Evolutionary conservation across 2,797 vertebrate species (phyloP), one percentile per base, ranked within the genome.

Genomic region (Triplophysa yarkandensis): DNA sequence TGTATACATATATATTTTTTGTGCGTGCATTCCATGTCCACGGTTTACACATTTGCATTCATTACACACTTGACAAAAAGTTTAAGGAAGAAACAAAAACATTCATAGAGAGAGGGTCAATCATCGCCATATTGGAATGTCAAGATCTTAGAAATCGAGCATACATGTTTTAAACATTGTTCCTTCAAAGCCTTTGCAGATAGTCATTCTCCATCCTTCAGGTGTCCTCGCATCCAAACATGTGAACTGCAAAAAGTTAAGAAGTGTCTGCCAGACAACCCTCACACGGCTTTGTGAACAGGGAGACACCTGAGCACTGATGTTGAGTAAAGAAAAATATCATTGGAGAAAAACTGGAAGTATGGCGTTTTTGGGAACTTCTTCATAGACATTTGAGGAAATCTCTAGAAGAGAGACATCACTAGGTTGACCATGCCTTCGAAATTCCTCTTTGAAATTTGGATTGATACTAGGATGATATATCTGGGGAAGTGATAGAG

Each of bases 181-280:
- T 85, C 81, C 72, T 84, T 85, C 75, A 30, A 68, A 62, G 50
- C 70, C 36, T 67, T 61, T 46, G 55, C 27, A 41, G 62, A 50
- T 55, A 41, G 43, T 64, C 60, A 27, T 25, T 64, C 46, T 71
- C 23, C 62, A 65, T 57, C 25, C 61, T 44, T 57, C 55, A 9
- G 3, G 46, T 83, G 71, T 89, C 76, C 71, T 81, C 79, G 19
- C 76, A 77, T 76, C 34, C 66, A 39, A 48, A 77, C 61, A 39
- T 88, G 90, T 86, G 87, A 91, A 90, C 87, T 80, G 88, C 91
- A 88, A 93, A 96, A 81, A 95, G 90, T 92, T 94, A 93, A 93
- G 92, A 94, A 91, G 85, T 68, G 83, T 81, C 87, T 91, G 85
- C 48, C 41, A 43, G 66, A 79, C 39, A 61, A 27, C 48, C n/a